Evolutionary conservation across 2,888 invertebrate genomes (phyloP).

Genomic region (Myathropa florea): DNA sequence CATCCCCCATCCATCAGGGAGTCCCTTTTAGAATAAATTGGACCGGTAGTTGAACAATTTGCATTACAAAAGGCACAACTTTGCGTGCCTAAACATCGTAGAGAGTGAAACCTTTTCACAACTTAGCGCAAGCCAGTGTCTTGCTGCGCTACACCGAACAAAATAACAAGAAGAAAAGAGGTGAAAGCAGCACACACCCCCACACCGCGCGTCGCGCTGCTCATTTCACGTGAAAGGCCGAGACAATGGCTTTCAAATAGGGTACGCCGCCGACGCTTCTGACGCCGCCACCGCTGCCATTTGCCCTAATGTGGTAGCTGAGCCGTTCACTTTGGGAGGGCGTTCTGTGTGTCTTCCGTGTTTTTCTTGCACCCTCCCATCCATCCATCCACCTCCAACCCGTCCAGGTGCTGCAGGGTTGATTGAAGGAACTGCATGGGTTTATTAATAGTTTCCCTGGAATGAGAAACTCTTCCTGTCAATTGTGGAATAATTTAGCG

Average conservation of each 20-base stretch:
- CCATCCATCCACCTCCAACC: neutral
- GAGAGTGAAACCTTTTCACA: constrained; percentile 71
- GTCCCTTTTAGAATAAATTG: constrained; percentile 56
- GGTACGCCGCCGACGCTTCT: constrained; percentile 31
- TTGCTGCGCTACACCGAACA: neutral
- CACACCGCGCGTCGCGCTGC: neutral
- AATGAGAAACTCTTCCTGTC: constrained; percentile 65
- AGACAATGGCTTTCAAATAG: constrained; percentile 62
- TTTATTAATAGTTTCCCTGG: constrained; percentile 65
- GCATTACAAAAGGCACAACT: constrained; percentile 69
- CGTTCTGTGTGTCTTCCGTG: constrained; percentile 59
- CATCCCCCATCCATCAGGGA: neutral
- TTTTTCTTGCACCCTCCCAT: neutral
- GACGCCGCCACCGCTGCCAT: neutral
- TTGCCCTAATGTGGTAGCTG: constrained; percentile 54
- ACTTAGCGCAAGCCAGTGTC: constrained; percentile 62
- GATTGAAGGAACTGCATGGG: constrained; percentile 65
- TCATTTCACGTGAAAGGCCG: neutral
- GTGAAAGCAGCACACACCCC: constrained; percentile 20
- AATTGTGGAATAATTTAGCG: constrained; percentile 70
- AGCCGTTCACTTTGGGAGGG: constrained; percentile 57
- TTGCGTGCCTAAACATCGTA: constrained; percentile 70
- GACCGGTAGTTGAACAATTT: constrained; percentile 71
- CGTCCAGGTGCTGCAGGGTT: constrained; percentile 29
- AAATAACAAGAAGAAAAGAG: constrained; percentile 32